These are phyloP conservation scores for Myzus persicae DNA, from an alignment of 1,140 invertebrate species.

Conservation along the genomic window DNA sequence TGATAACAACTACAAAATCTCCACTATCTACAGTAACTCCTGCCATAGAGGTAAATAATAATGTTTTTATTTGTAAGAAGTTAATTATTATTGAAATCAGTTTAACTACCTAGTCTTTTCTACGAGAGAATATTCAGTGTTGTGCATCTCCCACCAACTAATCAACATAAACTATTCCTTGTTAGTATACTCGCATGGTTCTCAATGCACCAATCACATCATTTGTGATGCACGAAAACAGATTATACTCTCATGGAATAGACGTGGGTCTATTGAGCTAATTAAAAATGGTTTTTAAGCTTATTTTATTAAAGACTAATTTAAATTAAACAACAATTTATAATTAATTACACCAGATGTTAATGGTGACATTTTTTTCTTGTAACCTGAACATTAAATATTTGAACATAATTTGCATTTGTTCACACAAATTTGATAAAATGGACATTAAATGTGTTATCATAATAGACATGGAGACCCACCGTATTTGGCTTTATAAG, in stretches of 20 bases:
- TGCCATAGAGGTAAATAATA: not conserved
- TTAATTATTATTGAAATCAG: not conserved
- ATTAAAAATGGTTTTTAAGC: not conserved
- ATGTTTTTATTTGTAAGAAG: not conserved
- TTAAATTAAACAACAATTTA: not conserved
- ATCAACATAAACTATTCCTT: no score
- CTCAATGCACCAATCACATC: no score
- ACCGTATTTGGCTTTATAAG: not conserved
- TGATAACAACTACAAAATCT: constrained; percentile 17
- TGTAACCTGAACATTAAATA: not conserved
- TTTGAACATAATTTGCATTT: not conserved
- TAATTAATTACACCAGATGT: not conserved
- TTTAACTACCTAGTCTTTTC: not conserved
- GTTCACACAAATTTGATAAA: not conserved
- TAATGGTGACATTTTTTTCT: not conserved
- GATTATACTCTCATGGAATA: no score
- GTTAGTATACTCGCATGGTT: no score
- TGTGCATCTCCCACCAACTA: no score
- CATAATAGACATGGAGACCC: not conserved
- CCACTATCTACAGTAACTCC: not conserved
- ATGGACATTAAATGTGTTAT: not conserved
- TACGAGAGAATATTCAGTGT: no score
- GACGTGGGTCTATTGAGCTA: not conserved
- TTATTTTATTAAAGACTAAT: not conserved
- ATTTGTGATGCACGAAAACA: no score